A percentile compares a stretch with the other conserved stretches of the same genome.
These are phyloP conservation scores for Clarias platycephalus DNA, from an alignment of 2,797 vertebrate genomes.

Conservation along the genomic window DNA sequence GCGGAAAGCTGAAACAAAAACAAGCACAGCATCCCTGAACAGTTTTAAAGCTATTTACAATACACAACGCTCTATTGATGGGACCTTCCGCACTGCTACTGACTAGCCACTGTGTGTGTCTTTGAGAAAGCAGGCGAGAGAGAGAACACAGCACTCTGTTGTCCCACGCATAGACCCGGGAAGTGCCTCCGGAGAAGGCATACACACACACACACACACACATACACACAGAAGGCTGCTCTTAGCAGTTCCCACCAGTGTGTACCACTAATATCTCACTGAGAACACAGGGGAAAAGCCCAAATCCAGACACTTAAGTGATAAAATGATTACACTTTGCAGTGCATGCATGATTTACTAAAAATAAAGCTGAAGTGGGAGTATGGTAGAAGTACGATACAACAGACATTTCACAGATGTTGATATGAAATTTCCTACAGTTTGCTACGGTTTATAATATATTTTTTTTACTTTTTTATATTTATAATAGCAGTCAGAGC, in stretches of 20 bases:
- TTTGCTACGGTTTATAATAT: not conserved
- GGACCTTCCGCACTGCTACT: slow-evolving; percentile 42
- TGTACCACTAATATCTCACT: slow-evolving; percentile 17
- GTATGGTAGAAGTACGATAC: not conserved
- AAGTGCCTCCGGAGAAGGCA: slow-evolving; percentile 43
- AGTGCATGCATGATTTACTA: not conserved
- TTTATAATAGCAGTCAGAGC: not conserved
- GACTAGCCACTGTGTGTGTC: slow-evolving; percentile 42
- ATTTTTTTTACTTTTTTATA: not conserved
- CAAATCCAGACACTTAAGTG: slow-evolving; percentile 13
- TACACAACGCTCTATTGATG: slow-evolving; percentile 60
- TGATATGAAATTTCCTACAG: not conserved
- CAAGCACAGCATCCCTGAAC: slow-evolving; percentile 45
- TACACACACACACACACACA: slow-evolving; percentile 34
- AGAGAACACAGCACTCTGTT: slow-evolving; percentile 59
- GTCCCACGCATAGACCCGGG: slow-evolving; percentile 36
- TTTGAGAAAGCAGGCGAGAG: slow-evolving; percentile 24
- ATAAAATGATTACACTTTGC: slow-evolving; percentile 13
- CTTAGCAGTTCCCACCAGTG: slow-evolving; percentile 38
- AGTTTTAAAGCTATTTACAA: slow-evolving; percentile 61
- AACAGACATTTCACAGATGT: slow-evolving; percentile 1
- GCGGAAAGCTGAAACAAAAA: slow-evolving; percentile 32
- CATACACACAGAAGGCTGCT: slow-evolving; percentile 28
- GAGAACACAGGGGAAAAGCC: slow-evolving; percentile 1
- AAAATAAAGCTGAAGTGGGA: slow-evolving; percentile 22